Conservation (phyloP, 2,113 vertebrate species). For the Balaeniceps rex region DNA sequence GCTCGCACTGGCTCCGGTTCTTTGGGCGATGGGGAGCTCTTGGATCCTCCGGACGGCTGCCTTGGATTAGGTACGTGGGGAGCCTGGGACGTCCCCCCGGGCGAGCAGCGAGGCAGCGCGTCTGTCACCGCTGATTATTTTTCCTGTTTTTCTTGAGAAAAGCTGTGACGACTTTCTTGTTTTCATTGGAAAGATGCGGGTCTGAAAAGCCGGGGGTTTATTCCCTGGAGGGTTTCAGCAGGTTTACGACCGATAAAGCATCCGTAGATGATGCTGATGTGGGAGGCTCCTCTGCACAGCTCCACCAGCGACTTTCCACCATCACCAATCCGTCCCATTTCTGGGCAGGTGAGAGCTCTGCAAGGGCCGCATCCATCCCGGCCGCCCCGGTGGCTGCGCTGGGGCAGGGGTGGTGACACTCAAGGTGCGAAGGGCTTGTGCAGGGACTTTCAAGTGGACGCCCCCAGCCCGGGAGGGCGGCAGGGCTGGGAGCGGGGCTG, state of each 20-base stretch:
- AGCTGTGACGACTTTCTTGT: neutral
- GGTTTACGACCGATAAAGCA: neutral
- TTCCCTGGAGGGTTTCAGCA: neutral
- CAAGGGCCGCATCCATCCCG: neutral
- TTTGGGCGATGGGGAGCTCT: neutral
- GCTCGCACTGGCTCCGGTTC: neutral
- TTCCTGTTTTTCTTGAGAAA: neutral
- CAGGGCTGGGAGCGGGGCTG: neutral
- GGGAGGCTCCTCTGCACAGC: neutral
- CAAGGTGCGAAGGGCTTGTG: neutral
- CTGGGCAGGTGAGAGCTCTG: no score
- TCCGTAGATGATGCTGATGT: neutral
- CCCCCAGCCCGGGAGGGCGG: no score
- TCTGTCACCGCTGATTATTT: neutral
- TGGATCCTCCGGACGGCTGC: neutral
- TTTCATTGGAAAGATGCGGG: rapidly evolving
- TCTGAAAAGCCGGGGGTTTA: neutral
- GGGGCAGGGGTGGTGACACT: neutral
- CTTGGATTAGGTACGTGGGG: neutral
- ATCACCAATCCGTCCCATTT: rapidly evolving
- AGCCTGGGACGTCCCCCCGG: neutral
- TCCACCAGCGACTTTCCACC: rapidly evolving
- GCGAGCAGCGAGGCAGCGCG: rapidly evolving
- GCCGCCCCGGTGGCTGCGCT: rapidly evolving
- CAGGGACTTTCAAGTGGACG: neutral